phyloP scores from a whole-genome alignment of 2,113 vertebrate genomes.

The Suricata suricatta region DNA sequence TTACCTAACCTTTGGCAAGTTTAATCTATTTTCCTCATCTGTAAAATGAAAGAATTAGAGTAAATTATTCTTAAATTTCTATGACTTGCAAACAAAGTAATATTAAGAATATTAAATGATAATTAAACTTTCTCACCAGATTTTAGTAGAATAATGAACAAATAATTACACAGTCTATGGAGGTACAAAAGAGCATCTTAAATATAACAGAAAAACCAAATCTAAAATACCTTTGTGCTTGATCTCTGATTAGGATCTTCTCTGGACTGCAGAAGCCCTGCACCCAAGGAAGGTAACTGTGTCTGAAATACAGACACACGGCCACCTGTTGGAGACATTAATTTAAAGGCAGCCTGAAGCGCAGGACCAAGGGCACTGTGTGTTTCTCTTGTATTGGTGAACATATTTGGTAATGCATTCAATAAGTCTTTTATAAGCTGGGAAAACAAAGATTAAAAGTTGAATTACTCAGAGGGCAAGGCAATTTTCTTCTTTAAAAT shows the following conservation, averaged over 20 bases:
- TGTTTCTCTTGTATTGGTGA: slow-evolving; percentile 93
- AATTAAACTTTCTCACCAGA: not conserved
- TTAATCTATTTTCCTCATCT: slow-evolving; percentile 23
- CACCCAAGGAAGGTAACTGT: slow-evolving; percentile 94
- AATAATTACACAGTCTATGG: not conserved
- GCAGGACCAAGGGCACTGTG: slow-evolving; percentile 96
- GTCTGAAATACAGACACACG: slow-evolving; percentile 97
- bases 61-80: not conserved
- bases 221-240: slow-evolving; percentile 91
- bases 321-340: slow-evolving; percentile 97
- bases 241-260: slow-evolving; percentile 98
- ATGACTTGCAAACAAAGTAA: not conserved
- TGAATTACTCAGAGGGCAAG: slow-evolving; percentile 42
- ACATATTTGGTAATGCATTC: slow-evolving; percentile 93
- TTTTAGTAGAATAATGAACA: not conserved
- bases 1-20: not conserved
- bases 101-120: not conserved
- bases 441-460: slow-evolving; percentile 74
- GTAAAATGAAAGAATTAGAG: not conserved
- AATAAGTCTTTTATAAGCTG: slow-evolving; percentile 96
- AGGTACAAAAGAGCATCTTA: not conserved
- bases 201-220: not conserved
- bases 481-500: slow-evolving; percentile 33
- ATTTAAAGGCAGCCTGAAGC: slow-evolving; percentile 95
- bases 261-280: slow-evolving; percentile 92